Base-by-base conservation (phyloP, 2,113 vertebrate genomes). In the Sialia sialis region DNA sequence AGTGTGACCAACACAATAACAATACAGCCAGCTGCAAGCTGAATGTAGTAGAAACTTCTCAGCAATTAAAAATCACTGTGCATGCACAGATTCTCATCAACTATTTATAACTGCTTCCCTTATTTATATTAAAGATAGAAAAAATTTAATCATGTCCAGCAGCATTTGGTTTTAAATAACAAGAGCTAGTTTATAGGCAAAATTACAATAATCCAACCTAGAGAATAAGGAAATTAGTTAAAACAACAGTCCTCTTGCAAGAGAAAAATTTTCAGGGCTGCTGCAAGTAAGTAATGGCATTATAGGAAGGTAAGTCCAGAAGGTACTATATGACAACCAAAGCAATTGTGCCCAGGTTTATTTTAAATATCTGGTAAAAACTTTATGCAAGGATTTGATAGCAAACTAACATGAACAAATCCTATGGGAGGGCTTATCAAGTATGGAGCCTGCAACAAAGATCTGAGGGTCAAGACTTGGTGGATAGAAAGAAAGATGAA, bases 21-120 rank as follows among this genome's bases (percentile, higher is more conserved):
- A 95, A 95, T 93, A 32, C 67, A 90, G 82, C 89, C 93, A 96
- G 91, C 94, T 96, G 93, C 93, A 95, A 85, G 87, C 94, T 95
- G 89, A 94, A 95, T 93, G 75, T 83, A 69, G 43, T 80, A 86
- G 41, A 87, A 95, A 95, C 70, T 88, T 96, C 89, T 90, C 84
- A 85, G 78, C 87, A 95, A 95, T 94, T 96, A 94, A 91, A 94
- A 91, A 88, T 89, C 78, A 90, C 62, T 89, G 25, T 91, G 87
- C 78, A 85, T 70, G 51, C 81, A 90, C 27, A 93, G 91, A 77
- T 93, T 85, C 51, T 86, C 89, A 85, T 93, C 67, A 74, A 44
- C 84, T 95, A 96, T 97, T 95, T 96, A 91, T 95, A 94, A 91
- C 58, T 52, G 22, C 13, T 95, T 89, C 43, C 63, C 70, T 95